Base-by-base conservation (phyloP, 1,140 invertebrate genomes). In the Megalonaias nervosa region DNA sequence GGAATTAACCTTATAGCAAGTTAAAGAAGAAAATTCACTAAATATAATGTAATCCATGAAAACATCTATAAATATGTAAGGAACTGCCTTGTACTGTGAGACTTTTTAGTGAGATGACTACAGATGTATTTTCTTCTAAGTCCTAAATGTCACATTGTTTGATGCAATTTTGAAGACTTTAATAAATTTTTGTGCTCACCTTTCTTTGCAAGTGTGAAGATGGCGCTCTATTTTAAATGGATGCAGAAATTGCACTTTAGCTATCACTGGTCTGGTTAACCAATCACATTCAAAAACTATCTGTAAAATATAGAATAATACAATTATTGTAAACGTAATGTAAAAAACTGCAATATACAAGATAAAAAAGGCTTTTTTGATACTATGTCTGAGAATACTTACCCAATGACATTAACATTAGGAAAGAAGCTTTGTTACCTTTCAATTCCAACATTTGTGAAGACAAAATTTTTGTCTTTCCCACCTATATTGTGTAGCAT, bases 151-250 rank as follows among this genome's bases (percentile, higher is more conserved):
- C 6, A 48, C 38, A 31, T 31, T 3, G 1, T 31, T 31, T 48
- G 6, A 48, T 9, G 38, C 9, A 48, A 48, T 4, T 48, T 48
- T 48, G 38, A 48, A 48, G 75, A 6, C 76, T 23, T 5, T 17
- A 17, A 38, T 17, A 60, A 67, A 67, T 60, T 19, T 17, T 48
- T 31, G 75, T 60, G 67, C 91, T 97, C 97, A 90, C 82, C 94
- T 93, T 26, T 94, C 93, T 77, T 95, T 94, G 14, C 95, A 95
- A 0, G 97, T 97, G 74, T 96, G 94, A 4, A 98, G 91, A 77
- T 95, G 94, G 92, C 96, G 95, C 14, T 93, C 93, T 1, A 95
- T 93, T 81, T 93, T 93, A 85, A 98, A 94, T 2, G 96, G 96
- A 13, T 95, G 94, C 3, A 94, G 93, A 90, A 98, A 97, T 83